A percentile compares a stretch with the other conserved stretches of the same genome.
Conservation (phyloP, 2,113 vertebrate genomes). For the Odontesthes bonariensis region DNA sequence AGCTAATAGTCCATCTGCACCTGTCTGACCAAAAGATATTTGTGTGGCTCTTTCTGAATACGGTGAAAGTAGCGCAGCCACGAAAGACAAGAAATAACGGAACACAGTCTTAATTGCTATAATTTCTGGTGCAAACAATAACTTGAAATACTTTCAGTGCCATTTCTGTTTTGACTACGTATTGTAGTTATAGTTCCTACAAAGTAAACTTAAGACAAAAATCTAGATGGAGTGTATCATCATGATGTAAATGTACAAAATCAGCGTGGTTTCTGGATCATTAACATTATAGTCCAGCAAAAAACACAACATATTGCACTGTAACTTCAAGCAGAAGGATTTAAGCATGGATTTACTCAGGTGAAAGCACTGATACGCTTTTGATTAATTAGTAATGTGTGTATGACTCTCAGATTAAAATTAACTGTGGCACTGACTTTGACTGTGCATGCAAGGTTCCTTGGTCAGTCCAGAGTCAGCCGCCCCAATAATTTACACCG, state of each 20-base stretch:
- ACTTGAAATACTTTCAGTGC: not conserved
- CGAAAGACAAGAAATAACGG: not conserved
- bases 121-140: not conserved
- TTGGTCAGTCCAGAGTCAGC: constrained; percentile 42
- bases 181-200: not conserved
- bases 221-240: not conserved
- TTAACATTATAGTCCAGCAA: not conserved
- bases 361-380: constrained; percentile 22
- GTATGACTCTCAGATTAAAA: constrained; percentile 26
- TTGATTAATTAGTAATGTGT: constrained; percentile 51
- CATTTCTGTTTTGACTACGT: not conserved
- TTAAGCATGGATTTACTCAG: constrained; percentile 25
- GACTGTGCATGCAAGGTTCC: constrained; percentile 11
- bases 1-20: not conserved
- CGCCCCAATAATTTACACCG: constrained; percentile 14
- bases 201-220: not conserved
- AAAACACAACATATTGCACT: not conserved
- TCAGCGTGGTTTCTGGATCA: not conserved
- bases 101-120: not conserved
- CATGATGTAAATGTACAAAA: not conserved
- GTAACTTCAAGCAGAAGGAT: constrained; percentile 20
- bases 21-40: not conserved
- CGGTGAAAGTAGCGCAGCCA: not conserved
- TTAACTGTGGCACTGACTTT: constrained; percentile 25
- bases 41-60: not conserved